Conservation (phyloP, 2,113 vertebrate genomes). For the Ovis canadensis region DNA sequence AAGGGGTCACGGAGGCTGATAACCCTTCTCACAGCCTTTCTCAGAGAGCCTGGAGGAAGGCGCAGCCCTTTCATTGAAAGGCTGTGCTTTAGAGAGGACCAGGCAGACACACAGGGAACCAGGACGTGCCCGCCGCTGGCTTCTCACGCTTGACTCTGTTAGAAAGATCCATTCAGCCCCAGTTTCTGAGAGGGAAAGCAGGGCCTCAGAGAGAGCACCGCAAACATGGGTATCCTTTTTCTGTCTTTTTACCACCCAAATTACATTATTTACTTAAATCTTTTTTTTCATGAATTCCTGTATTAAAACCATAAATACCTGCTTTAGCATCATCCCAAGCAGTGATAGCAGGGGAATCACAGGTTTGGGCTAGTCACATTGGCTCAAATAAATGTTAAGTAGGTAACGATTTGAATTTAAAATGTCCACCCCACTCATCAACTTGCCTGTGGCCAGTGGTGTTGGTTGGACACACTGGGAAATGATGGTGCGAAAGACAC, state of each 20-base stretch:
- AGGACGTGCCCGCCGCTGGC: neutral
- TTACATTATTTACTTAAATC: neutral
- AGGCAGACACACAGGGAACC: neutral
- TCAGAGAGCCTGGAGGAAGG: slow-evolving; percentile 23
- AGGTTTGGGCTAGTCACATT: neutral
- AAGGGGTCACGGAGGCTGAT: slow-evolving; percentile 35
- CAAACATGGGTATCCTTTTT: neutral
- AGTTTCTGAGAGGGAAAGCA: neutral
- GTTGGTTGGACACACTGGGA: neutral
- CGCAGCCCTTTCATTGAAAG: neutral
- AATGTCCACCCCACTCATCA: neutral
- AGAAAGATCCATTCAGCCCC: neutral
- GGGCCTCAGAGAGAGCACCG: neutral
- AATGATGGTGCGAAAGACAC: neutral
- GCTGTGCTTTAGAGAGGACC: neutral
- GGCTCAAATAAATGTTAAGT: neutral
- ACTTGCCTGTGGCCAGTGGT: neutral
- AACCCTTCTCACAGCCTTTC: slow-evolving; percentile 44
- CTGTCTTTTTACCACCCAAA: neutral
- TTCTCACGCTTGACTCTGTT: neutral
- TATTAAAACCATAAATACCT: neutral
- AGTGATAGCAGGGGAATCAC: neutral
- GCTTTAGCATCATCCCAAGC: neutral
- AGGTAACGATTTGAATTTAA: neutral
- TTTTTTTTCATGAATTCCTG: neutral